Evolutionary conservation across 2,888 invertebrate species (phyloP).

Genomic region (Napeogenes sylphis): DNA sequence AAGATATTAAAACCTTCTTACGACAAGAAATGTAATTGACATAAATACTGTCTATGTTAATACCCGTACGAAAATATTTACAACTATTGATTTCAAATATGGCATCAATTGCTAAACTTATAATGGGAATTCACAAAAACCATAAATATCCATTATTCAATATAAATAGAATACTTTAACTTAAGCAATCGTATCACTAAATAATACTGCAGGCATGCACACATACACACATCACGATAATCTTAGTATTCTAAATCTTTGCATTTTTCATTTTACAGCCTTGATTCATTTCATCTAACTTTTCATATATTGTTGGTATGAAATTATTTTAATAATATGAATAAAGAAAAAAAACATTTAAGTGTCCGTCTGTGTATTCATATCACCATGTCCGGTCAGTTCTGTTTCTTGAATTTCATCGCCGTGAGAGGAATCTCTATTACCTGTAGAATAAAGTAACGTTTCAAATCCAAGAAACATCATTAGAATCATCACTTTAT

Average conservation of each 20-base stretch:
- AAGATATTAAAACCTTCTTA: constrained; percentile 4
- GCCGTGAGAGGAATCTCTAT: constrained; percentile 58
- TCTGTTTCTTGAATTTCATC: constrained; percentile 59
- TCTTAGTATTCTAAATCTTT: constrained; percentile 1
- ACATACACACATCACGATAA: constrained; percentile 18
- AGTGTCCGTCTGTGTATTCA: constrained; percentile 35
- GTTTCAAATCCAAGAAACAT: neutral
- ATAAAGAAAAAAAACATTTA: too few relatives aligned
- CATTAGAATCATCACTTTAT: too few relatives aligned
- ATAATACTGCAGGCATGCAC: constrained; percentile 39
- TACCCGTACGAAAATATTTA: constrained; percentile 33
- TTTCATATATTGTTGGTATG: constrained; percentile 41
- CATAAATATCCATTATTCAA: neutral
- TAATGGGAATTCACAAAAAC: neutral
- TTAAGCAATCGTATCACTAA: constrained; percentile 30
- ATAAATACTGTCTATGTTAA: constrained; percentile 23
- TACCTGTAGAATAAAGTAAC: constrained; percentile 41
- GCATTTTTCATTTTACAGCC: neutral
- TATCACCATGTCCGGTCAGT: constrained; percentile 47
- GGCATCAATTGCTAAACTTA: neutral
- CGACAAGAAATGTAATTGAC: constrained; percentile 8
- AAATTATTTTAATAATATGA: too few relatives aligned
- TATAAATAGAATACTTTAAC: constrained; percentile 20
- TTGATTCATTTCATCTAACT: constrained; percentile 25
- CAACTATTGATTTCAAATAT: constrained; percentile 10